A percentile compares a stretch with the other conserved stretches of the same genome.
These are phyloP conservation scores for Lordiphosa fenestrarum DNA, from an alignment of 2,888 invertebrate genomes.

Conservation along the genomic window DNA sequence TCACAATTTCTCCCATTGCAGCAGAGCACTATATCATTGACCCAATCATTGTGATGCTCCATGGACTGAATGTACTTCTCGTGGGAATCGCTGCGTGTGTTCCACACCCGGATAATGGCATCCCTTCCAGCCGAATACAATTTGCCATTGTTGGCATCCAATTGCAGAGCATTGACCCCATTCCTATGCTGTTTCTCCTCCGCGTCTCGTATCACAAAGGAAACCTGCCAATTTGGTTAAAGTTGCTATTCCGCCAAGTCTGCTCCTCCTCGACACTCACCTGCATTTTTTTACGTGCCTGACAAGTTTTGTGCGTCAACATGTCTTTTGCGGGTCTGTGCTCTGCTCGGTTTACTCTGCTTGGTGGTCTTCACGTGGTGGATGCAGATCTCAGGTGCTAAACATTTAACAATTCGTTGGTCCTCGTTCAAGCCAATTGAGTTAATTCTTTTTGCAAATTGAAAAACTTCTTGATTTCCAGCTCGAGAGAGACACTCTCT, in stretches of 20 bases:
- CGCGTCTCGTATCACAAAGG: conserved; percentile 98
- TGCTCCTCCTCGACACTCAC: conserved; percentile 51
- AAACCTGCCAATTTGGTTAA: conserved; percentile 85
- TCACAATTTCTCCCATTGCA: conserved; percentile 96
- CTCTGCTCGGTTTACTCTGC: conserved; percentile 23
- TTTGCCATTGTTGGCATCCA: conserved; percentile 91
- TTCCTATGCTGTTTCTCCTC: conserved; percentile 96
- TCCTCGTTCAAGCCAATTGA: conserved; percentile 22
- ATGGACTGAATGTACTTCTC: conserved; percentile 95
- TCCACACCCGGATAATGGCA: conserved; percentile 97
- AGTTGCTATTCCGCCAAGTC: not conserved
- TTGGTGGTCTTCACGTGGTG: conserved; percentile 35
- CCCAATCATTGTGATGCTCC: conserved; percentile 99
- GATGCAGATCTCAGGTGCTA: conserved; percentile 21
- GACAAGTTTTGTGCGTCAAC: conserved; percentile 81
- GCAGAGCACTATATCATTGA: conserved; percentile 98
- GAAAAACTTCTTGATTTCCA: conserved; percentile 36
- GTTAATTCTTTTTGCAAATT: conserved; percentile 35
- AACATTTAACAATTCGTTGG: conserved; percentile 33
- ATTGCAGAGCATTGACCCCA: conserved; percentile 97
- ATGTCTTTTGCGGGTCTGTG: conserved; percentile 67
- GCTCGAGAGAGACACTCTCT: conserved; percentile 4
- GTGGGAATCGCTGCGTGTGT: conserved; percentile 83
- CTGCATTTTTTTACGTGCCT: conserved; percentile 82
- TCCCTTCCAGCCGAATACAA: conserved; percentile 96